Conservation (phyloP, 2,797 vertebrate species). For the Fistularia commersonii region DNA sequence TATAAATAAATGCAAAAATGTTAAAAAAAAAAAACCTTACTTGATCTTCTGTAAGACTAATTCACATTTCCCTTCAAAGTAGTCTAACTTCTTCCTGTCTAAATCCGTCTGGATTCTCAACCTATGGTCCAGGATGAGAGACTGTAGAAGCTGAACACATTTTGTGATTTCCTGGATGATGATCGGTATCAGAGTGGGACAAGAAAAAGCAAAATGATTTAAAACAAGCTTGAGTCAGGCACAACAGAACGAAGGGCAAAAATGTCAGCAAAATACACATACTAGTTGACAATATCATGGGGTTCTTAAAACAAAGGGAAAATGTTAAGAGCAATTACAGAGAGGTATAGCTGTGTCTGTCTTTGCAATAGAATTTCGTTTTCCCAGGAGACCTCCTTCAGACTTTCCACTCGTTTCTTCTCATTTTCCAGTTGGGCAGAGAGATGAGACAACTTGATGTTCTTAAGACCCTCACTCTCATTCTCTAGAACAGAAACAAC, state of each 20-base stretch:
- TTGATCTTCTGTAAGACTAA: slow-evolving; percentile 83
- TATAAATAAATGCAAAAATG: neutral
- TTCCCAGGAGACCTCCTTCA: slow-evolving; percentile 66
- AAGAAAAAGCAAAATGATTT: neutral
- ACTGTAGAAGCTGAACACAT: slow-evolving; percentile 79
- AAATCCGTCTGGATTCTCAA: slow-evolving; percentile 80
- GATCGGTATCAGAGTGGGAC: neutral
- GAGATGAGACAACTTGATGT: slow-evolving; percentile 73
- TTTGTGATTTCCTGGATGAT: slow-evolving; percentile 75
- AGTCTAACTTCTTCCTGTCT: slow-evolving; percentile 79
- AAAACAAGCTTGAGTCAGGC: neutral
- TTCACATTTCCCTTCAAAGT: slow-evolving; percentile 84
- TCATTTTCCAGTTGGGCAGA: slow-evolving; percentile 73
- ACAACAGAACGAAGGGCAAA: too few species aligned
- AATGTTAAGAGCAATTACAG: slow-evolving; percentile 34
- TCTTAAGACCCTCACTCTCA: slow-evolving; percentile 76
- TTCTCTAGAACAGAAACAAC: slow-evolving; percentile 62
- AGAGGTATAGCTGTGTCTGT: slow-evolving; percentile 74
- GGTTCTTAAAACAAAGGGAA: neutral
- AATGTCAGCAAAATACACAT: neutral
- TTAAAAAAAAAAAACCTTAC: slow-evolving; percentile 46
- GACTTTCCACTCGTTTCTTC: slow-evolving; percentile 67
- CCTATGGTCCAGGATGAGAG: slow-evolving; percentile 78
- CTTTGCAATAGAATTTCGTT: slow-evolving; percentile 72
- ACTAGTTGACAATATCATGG: neutral